These are phyloP conservation scores for Neria commutata DNA, from an alignment of 2,888 invertebrate species.

Conservation along the genomic window DNA sequence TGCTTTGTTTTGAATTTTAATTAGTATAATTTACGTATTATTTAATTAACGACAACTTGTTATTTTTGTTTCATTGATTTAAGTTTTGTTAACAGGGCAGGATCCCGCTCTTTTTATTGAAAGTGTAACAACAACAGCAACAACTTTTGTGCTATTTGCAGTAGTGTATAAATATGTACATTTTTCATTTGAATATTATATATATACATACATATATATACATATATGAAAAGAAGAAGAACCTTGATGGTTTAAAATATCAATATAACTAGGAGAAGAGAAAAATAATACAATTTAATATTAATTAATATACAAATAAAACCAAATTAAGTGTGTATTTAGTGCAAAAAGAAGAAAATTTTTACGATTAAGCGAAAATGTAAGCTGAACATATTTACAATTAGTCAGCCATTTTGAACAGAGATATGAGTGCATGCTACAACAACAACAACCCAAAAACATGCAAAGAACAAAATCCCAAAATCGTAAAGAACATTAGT, in stretches of 20 bases:
- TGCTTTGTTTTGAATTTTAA: neutral
- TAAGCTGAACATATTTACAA: no score
- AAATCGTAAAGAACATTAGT: conserved; percentile 25
- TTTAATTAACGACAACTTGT: conserved; percentile 25
- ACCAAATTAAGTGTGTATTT: conserved; percentile 3
- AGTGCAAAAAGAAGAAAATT: conserved; percentile 9
- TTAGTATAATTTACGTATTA: conserved; percentile 18
- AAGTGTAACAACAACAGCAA: no score
- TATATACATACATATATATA: conserved; percentile 27
- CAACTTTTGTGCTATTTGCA: conserved; percentile 36
- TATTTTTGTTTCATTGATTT: conserved; percentile 17
- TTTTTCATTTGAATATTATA: conserved; percentile 32
- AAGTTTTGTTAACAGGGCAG: conserved; percentile 53
- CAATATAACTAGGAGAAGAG: conserved; percentile 37
- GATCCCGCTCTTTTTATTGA: conserved; percentile 45
- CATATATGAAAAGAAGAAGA: conserved; percentile 34
- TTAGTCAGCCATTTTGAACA: no score
- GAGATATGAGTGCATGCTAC: no score
- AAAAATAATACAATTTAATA: conserved; percentile 7
- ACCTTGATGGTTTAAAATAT: conserved; percentile 54
- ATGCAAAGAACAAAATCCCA: conserved; percentile 17
- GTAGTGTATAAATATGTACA: conserved; percentile 23
- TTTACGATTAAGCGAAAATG: no score
- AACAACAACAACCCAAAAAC: conserved; percentile 24
- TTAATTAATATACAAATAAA: conserved; percentile 11